phyloP scores from a whole-genome alignment of 2,888 invertebrate species.

The Stictocephala bisonia region DNA sequence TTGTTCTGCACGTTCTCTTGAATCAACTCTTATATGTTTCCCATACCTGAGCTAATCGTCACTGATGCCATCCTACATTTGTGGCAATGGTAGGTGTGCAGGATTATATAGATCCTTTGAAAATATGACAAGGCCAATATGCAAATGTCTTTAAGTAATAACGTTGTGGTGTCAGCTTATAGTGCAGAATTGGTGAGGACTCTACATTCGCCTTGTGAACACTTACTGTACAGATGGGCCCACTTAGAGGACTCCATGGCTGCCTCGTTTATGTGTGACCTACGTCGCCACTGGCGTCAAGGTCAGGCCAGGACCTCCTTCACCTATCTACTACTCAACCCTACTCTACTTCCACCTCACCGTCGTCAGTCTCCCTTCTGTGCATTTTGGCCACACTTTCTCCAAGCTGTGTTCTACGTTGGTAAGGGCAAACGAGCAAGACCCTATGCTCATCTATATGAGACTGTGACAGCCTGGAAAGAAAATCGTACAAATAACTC shows the following conservation, averaged over 20 bases:
- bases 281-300: slow-evolving; percentile 58
- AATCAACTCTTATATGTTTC: too few species aligned
- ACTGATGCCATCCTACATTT: too few species aligned
- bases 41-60: too few species aligned
- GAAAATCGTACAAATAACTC: slow-evolving; percentile 63
- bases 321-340: slow-evolving; percentile 91
- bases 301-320: slow-evolving; percentile 81
- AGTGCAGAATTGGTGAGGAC: slow-evolving; percentile 45
- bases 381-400: slow-evolving; percentile 79
- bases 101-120: too few species aligned
- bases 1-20: too few species aligned
- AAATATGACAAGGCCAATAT: too few species aligned
- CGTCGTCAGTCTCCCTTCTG: slow-evolving; percentile 63
- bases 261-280: neutral
- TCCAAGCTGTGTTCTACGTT: slow-evolving; percentile 92
- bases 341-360: slow-evolving; percentile 64
- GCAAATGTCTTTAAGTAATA: too few species aligned
- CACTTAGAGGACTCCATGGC: slow-evolving; percentile 50
- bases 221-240: slow-evolving; percentile 50
- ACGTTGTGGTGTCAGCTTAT: slow-evolving; percentile 32
- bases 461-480: slow-evolving; percentile 79
- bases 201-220: slow-evolving; percentile 41
- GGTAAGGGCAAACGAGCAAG: slow-evolving; percentile 93
- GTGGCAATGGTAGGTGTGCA: too few species aligned
- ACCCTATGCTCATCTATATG: slow-evolving; percentile 91